Evolutionary conservation across 2,113 vertebrate species (phyloP).

Genomic region (Hyperopisus bebe): DNA sequence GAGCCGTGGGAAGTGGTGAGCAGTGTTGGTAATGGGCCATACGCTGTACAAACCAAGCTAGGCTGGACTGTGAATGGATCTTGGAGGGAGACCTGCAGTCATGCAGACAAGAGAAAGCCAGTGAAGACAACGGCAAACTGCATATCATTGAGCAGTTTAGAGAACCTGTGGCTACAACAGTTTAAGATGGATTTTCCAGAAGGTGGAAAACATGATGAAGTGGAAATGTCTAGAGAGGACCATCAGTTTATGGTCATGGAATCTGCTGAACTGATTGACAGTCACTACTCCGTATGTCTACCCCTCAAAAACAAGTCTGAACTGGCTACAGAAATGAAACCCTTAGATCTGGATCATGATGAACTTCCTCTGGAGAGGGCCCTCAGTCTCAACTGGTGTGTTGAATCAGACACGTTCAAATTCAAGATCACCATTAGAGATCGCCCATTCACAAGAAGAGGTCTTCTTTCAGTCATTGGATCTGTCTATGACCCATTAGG

Average conservation of each 20-base stretch:
- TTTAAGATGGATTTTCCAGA: background rate
- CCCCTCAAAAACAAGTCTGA: background rate
- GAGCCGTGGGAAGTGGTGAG: background rate
- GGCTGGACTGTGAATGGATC: background rate
- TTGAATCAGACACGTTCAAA: background rate
- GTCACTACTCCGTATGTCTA: background rate
- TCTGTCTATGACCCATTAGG: conserved; percentile 16
- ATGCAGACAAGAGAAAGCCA: background rate
- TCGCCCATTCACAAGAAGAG: background rate
- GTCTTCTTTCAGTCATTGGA: conserved; percentile 8
- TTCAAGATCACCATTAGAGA: conserved; percentile 9
- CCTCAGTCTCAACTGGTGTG: conserved; percentile 24
- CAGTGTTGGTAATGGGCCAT: background rate
- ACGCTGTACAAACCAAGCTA: background rate
- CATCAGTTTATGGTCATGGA: background rate
- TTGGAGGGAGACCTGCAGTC: background rate
- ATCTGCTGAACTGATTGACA: background rate
- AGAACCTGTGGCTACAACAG: background rate
- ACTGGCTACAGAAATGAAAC: background rate
- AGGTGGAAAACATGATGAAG: background rate
- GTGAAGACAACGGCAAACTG: background rate
- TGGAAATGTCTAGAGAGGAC: background rate
- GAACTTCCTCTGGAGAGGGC: conserved; percentile 17
- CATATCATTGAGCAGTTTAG: background rate
- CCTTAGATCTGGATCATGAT: conserved; percentile 3